Evolutionary conservation across 1,140 invertebrate genomes (phyloP), one percentile per base, ranked within the genome.

Genomic region (Penaeus chinensis): DNA sequence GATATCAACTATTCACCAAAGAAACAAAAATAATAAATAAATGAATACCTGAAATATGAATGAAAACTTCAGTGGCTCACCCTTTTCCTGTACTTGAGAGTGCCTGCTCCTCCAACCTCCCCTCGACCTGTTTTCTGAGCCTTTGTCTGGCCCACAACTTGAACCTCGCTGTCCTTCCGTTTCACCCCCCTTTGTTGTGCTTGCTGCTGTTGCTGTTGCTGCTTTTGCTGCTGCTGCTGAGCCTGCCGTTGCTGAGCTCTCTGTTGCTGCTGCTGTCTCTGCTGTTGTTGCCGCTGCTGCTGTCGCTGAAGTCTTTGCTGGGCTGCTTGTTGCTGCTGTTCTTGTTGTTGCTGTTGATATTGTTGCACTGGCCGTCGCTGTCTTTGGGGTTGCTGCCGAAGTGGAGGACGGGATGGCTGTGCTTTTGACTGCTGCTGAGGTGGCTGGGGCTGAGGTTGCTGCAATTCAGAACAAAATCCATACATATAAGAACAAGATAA

Each of bases 41-140:
- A 5, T 54, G 37, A 7, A 61, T 61, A 13, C 63, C 16, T 63
- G 7, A 60, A 27, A 80, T 13, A 69, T 3, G n/a, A 47, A 18
- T 74, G 8, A 63, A 42, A 18, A 20, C 22, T 16, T 47, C 0
- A 7, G 19, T 61, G 47, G n/a, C 87, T 69, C 47, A 88, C 87
- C 65, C 82, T 80, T 61, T 88, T 88, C 3, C 87, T 62, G 47
- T 84, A 74, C 65, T 88, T 88, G 20, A 88, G 62, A 22, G 87
- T 88, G 3, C 87, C 87, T 20, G 87, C 87, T 42, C 87, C 87
- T 18, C 87, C 87, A 24, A 88, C 87, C 65, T 88, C 87, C n/a
- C 87, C 82, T 24, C 87, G 87, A 19, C 42, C 82, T 27, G 87
- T 88, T 69, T 88, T 88, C 82, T 88, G 87, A 19, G 47, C 82